phyloP scores from a whole-genome alignment of 2,113 vertebrate genomes.

The Clarias gariepinus region DNA sequence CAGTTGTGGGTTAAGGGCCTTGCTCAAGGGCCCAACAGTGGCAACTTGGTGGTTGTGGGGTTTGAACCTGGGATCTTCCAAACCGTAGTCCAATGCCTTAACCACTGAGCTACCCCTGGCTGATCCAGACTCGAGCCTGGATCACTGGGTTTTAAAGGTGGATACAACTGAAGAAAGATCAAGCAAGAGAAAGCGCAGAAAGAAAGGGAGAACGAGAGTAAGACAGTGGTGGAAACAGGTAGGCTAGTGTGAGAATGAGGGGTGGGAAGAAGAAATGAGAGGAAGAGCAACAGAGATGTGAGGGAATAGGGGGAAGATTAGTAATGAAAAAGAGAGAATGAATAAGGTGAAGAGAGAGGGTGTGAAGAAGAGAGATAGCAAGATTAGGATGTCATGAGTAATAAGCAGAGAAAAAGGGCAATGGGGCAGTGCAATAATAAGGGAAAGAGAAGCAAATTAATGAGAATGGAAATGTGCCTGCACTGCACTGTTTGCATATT shows the following conservation, averaged over 20 bases:
- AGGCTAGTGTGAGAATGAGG: neutral
- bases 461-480: slow-evolving; percentile 12
- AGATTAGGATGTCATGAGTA: neutral
- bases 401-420: slow-evolving; percentile 1
- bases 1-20: too few species aligned
- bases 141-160: slow-evolving; percentile 2
- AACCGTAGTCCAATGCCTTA: too few species aligned
- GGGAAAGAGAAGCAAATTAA: slow-evolving; percentile 2
- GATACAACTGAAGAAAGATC: neutral
- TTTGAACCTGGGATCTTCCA: too few species aligned
- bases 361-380: neutral
- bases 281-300: neutral
- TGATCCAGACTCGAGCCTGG: neutral
- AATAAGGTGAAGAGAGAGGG: neutral
- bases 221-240: neutral
- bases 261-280: neutral
- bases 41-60: too few species aligned
- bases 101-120: too few species aligned
- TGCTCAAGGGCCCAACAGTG: too few species aligned
- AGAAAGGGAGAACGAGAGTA: neutral
- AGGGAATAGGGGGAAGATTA: neutral
- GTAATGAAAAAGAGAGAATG: neutral
- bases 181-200: neutral
- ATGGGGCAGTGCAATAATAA: slow-evolving; percentile 17
- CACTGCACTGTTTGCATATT: neutral